These are phyloP conservation scores for Cremastinae sp. DNA, from an alignment of 2,888 invertebrate species.

Conservation along the genomic window DNA sequence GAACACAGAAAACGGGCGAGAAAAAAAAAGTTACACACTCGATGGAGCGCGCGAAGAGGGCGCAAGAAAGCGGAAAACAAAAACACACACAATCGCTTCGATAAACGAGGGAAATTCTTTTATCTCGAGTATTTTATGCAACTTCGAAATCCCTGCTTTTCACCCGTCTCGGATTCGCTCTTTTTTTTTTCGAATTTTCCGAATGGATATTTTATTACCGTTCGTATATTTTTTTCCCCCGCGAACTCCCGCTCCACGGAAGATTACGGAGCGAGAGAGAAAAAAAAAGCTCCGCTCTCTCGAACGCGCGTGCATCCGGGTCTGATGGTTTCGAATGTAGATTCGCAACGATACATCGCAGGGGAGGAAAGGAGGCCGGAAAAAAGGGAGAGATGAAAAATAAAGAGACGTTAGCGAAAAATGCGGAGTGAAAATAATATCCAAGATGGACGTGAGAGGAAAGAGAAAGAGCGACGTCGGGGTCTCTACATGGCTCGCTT, in stretches of 20 bases:
- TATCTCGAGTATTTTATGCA: slow-evolving; percentile 71
- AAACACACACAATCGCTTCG: slow-evolving; percentile 65
- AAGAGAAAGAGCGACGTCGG: slow-evolving; percentile 5
- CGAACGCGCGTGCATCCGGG: neutral
- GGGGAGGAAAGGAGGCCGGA: neutral
- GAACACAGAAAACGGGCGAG: neutral
- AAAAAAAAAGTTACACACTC: slow-evolving; percentile 32
- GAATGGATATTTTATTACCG: no score
- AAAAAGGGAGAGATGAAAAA: neutral
- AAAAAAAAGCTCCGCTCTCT: neutral
- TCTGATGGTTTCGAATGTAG: neutral
- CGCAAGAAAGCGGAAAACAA: slow-evolving; percentile 10
- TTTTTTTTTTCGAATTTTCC: slow-evolving; percentile 18
- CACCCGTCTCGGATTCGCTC: neutral
- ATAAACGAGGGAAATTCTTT: slow-evolving; percentile 68
- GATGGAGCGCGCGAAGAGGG: no score
- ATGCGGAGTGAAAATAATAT: slow-evolving; percentile 38
- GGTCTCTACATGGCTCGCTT: neutral
- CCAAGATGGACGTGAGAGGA: slow-evolving; percentile 16
- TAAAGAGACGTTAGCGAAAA: slow-evolving; percentile 15
- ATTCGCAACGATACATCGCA: neutral
- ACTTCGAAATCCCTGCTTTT: slow-evolving; percentile 17
- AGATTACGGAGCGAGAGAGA: no score
- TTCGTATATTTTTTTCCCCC: no score
- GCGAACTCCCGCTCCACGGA: no score